Conservation (phyloP, 2,888 invertebrate species). For the Drosophila helvetica region DNA sequence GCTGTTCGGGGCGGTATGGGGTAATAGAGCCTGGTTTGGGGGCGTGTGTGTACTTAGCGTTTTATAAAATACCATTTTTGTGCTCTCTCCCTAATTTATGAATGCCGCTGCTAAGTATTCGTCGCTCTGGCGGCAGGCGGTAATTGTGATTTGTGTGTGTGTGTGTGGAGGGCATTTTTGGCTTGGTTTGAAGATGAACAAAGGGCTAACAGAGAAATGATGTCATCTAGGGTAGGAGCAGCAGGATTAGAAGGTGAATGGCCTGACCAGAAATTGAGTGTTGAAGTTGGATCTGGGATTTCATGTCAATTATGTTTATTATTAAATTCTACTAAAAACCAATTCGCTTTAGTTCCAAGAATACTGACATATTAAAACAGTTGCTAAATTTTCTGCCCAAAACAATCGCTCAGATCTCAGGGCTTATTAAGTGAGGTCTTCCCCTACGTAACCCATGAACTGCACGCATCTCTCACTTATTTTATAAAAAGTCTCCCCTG, state of each 20-base stretch:
- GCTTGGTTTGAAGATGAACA: slow-evolving; percentile 41
- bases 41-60: slow-evolving; percentile 61
- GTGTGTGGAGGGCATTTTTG: slow-evolving; percentile 41
- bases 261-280: not conserved
- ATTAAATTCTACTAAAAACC: not conserved
- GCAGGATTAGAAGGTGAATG: slow-evolving; percentile 17
- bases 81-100: slow-evolving; percentile 66
- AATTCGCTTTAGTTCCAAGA: not conserved
- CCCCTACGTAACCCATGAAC: not conserved
- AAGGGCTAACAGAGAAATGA: slow-evolving; percentile 48
- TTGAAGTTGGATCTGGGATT: not conserved
- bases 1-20: not conserved
- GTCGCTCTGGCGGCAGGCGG: slow-evolving; percentile 50
- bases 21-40: slow-evolving; percentile 2
- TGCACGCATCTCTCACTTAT: not conserved
- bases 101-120: slow-evolving; percentile 63
- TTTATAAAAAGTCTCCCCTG: not conserved
- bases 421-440: not conserved
- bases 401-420: not conserved
- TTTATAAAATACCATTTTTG: slow-evolving; percentile 67
- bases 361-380: too few relatives aligned
- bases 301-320: too few relatives aligned
- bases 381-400: not conserved
- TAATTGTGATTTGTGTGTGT: slow-evolving; percentile 68
- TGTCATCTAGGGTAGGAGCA: slow-evolving; percentile 50